Conservation (phyloP, 2,888 invertebrate genomes). For the Calliphora vomitoria region DNA sequence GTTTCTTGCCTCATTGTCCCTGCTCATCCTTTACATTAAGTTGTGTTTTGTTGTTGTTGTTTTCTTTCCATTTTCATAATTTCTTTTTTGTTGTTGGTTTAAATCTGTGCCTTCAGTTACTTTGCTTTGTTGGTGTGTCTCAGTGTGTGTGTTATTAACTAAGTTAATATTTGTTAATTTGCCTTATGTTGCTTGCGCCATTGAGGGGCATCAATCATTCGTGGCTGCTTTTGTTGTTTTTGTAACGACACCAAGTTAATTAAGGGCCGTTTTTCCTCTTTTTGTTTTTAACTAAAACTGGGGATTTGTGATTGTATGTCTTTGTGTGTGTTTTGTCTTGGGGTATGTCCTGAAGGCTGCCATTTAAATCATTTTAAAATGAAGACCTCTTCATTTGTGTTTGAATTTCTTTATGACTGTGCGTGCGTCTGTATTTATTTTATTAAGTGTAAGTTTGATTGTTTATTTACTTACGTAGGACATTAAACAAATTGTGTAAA, state of each 20-base stretch:
- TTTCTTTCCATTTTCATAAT: not conserved
- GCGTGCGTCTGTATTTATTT: constrained; percentile 71
- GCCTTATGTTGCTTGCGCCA: constrained; percentile 49
- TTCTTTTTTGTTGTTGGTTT: not conserved
- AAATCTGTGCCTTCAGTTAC: constrained; percentile 38
- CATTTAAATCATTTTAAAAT: constrained; percentile 27
- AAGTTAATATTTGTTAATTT: constrained; percentile 70
- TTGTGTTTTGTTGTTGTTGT: constrained; percentile 76
- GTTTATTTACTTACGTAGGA: constrained; percentile 40
- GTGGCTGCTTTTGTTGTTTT: constrained; percentile 52
- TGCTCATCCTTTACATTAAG: constrained; percentile 76
- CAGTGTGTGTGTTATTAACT: constrained; percentile 72
- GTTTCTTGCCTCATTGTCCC: constrained; percentile 45
- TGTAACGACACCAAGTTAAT: constrained; percentile 56
- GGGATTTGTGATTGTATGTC: not conserved
- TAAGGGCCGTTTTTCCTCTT: constrained; percentile 43
- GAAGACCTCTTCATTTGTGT: constrained; percentile 22
- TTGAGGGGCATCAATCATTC: constrained; percentile 67
- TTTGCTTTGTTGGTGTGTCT: not conserved
- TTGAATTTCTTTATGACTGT: constrained; percentile 23
- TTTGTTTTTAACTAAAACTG: constrained; percentile 26
- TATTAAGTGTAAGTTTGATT: constrained; percentile 45
- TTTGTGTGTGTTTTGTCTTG: constrained; percentile 6
- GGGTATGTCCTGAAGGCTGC: constrained; percentile 29
- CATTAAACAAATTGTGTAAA: constrained; percentile 64